phyloP scores from a whole-genome alignment of 1,140 invertebrate genomes.

The Pseudomyrmex flavicornis region DNA sequence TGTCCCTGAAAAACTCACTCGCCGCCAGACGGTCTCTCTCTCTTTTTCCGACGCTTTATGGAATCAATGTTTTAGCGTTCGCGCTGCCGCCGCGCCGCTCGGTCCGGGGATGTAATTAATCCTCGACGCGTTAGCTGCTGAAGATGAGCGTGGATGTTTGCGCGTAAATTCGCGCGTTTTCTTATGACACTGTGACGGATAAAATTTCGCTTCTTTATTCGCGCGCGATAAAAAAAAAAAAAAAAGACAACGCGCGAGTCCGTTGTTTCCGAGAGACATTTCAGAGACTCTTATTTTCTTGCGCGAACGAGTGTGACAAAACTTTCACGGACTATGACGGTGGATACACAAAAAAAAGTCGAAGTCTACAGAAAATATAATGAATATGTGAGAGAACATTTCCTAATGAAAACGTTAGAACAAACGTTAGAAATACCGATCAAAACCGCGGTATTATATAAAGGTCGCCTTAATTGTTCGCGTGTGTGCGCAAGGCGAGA shows the following conservation, averaged over 20 bases:
- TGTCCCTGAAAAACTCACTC: slow-evolving; percentile 33
- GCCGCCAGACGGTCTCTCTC: slow-evolving; percentile 26
- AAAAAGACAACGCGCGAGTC: background rate
- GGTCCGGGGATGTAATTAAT: slow-evolving; percentile 42
- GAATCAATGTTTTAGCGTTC: slow-evolving; percentile 51
- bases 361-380: too few relatives aligned
- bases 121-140: slow-evolving; percentile 24
- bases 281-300: slow-evolving; percentile 12
- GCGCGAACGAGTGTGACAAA: too few relatives aligned
- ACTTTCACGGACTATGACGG: too few relatives aligned
- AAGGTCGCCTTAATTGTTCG: slow-evolving; percentile 30
- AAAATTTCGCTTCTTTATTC: slow-evolving; percentile 2
- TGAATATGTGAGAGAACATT: background rate
- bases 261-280: background rate
- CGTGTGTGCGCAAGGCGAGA: slow-evolving; percentile 28
- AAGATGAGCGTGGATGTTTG: slow-evolving; percentile 28
- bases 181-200: slow-evolving; percentile 30
- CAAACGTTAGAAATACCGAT: slow-evolving; percentile 5
- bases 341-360: too few relatives aligned
- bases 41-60: slow-evolving; percentile 9
- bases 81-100: too few relatives aligned
- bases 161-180: slow-evolving; percentile 26
- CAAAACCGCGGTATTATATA: slow-evolving; percentile 18
- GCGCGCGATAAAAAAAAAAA: background rate
- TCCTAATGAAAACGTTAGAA: background rate